phyloP scores from a whole-genome alignment of 2,888 invertebrate species.

The Syrista parreyssii region DNA sequence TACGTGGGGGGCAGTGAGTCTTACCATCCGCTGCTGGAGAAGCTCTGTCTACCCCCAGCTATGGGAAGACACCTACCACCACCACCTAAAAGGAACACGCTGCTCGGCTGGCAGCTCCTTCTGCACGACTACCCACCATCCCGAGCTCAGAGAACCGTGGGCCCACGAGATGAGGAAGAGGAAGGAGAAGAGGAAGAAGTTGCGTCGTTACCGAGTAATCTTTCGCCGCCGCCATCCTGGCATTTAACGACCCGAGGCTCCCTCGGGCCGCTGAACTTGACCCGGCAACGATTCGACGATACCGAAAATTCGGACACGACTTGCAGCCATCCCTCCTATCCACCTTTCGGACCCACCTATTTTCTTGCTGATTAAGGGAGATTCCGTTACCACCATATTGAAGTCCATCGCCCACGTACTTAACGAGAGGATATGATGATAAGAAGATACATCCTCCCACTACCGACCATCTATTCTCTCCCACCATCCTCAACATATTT shows the following conservation, averaged over 20 bases:
- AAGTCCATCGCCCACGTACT: not conserved
- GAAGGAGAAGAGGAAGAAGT: not conserved
- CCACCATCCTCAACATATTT: not conserved
- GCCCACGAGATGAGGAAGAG: not conserved
- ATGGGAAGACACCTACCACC: constrained; percentile 3
- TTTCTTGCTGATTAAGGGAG: not conserved
- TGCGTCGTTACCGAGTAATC: constrained; percentile 11
- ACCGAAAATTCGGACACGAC: not conserved
- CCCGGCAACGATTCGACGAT: constrained; percentile 6
- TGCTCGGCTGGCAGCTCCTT: constrained; percentile 1
- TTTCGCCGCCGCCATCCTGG: constrained; percentile 11
- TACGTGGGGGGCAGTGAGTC: not conserved
- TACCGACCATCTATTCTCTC: not conserved
- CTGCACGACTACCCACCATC: not conserved
- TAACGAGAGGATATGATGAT: not conserved
- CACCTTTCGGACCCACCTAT: not conserved
- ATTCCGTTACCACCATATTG: not conserved
- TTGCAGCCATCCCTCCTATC: not conserved
- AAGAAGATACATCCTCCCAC: not conserved
- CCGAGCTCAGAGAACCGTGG: not conserved
- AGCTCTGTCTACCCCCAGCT: constrained; percentile 3
- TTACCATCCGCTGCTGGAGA: constrained; percentile 6
- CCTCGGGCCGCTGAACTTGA: constrained; percentile 9
- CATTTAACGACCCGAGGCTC: constrained; percentile 5
- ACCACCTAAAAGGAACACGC: not conserved